A percentile compares a stretch with the other conserved stretches of the same genome.
These are phyloP conservation scores for Sebastes elongatus DNA, from an alignment of 2,797 vertebrate species.

Conservation along the genomic window DNA sequence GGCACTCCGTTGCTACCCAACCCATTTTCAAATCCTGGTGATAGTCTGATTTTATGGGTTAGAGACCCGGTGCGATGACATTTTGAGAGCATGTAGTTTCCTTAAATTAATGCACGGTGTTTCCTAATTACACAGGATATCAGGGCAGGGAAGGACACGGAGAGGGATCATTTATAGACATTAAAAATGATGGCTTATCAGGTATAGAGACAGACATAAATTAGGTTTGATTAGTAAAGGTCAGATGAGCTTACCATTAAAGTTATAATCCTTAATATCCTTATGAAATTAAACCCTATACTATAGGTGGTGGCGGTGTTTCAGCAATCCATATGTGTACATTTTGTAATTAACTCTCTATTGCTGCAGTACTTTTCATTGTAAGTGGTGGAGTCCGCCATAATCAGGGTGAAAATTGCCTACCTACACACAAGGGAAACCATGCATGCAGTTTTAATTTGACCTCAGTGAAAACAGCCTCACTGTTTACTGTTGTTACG, in stretches of 20 bases:
- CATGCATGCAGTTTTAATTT: background rate
- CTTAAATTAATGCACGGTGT: conserved; percentile 25
- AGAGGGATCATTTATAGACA: background rate
- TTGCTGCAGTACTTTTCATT: background rate
- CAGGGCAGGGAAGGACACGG: background rate
- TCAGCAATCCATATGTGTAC: background rate
- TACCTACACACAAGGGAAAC: background rate
- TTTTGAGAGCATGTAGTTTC: conserved; percentile 46
- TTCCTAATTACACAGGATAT: conserved; percentile 18
- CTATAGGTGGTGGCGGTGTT: background rate
- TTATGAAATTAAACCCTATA: background rate
- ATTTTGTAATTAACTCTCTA: background rate
- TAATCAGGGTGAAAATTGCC: background rate
- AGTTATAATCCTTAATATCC: background rate
- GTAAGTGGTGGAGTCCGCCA: background rate
- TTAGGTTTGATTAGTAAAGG: background rate
- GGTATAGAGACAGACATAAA: background rate
- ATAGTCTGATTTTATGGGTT: conserved; percentile 30
- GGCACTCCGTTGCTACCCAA: background rate
- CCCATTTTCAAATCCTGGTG: conserved; percentile 10
- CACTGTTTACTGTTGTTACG: background rate
- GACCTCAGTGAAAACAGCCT: background rate
- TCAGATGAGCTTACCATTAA: background rate
- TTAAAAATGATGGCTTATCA: background rate
- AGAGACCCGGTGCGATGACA: conserved; percentile 18